These are phyloP conservation scores for Pristionchus maxplancki DNA, from an alignment of 2,888 invertebrate genomes.

Conservation along the genomic window DNA sequence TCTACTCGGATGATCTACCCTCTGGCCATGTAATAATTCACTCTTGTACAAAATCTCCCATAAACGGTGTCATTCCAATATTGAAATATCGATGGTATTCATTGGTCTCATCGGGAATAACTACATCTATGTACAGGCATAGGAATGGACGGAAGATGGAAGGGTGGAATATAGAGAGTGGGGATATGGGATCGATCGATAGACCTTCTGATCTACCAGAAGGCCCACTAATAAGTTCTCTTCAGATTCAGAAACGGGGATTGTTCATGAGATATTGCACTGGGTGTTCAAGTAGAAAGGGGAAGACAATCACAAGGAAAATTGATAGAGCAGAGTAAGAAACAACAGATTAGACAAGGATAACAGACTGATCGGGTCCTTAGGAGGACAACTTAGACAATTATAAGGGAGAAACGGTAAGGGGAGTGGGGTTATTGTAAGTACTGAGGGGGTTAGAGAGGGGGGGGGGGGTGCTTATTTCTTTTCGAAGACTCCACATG, in stretches of 20 bases:
- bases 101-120: conserved; percentile 9
- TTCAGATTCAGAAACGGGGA: conserved; percentile 27
- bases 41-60: background rate
- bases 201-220: conserved; percentile 1
- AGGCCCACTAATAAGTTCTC: background rate
- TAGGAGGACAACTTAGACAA: conserved; percentile 28
- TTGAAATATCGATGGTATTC: background rate
- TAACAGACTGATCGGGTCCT: background rate
- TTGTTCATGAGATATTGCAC: conserved; percentile 19
- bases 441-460: background rate
- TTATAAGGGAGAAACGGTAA: background rate
- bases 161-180: background rate
- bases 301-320: conserved; percentile 10
- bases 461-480: background rate
- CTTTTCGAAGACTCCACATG: conserved; percentile 58
- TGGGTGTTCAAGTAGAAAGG: conserved; percentile 23
- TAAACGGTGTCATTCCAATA: background rate
- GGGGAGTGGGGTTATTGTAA: background rate
- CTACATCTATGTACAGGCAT: conserved; percentile 31
- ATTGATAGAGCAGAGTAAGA: background rate
- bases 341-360: background rate
- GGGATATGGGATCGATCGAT: conserved; percentile 31
- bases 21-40: background rate
- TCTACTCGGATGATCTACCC: conserved; percentile 20
- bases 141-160: conserved; percentile 9